phyloP scores from a whole-genome alignment of 2,888 invertebrate genomes.

The Agrochola lychnidis region DNA sequence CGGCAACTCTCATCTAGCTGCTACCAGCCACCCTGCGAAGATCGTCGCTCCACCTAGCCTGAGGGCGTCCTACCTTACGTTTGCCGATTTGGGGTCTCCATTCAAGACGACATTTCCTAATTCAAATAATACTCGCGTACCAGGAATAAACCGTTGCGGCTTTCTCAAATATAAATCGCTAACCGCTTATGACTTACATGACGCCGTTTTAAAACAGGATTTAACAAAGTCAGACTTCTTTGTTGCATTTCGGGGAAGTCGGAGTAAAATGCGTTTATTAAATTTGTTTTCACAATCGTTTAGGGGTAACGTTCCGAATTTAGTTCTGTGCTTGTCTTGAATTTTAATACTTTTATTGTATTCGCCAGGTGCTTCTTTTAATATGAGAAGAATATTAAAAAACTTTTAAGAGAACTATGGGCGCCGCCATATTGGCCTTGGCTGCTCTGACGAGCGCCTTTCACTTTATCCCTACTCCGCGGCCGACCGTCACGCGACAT shows the following conservation, averaged over 20 bases:
- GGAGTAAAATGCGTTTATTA: slow-evolving; percentile 67
- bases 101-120: too few species aligned
- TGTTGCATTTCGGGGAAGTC: slow-evolving; percentile 64
- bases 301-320: slow-evolving; percentile 39
- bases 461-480: too few species aligned
- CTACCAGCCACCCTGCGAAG: too few species aligned
- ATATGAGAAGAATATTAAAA: not conserved
- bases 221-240: slow-evolving; percentile 64
- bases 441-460: too few species aligned
- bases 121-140: not conserved
- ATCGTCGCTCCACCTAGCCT: too few species aligned
- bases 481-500: too few species aligned
- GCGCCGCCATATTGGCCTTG: too few species aligned
- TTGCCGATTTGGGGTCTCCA: too few species aligned
- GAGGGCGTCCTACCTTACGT: too few species aligned
- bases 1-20: too few species aligned
- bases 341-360: not conserved
- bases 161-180: slow-evolving; percentile 17
- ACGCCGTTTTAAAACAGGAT: slow-evolving; percentile 53
- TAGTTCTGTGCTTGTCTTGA: slow-evolving; percentile 14
- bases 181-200: slow-evolving; percentile 25
- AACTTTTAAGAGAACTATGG: too few species aligned
- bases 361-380: not conserved
- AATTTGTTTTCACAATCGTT: slow-evolving; percentile 67
- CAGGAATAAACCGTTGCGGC: not conserved